phyloP scores from a whole-genome alignment of 2,797 vertebrate species.

The Gobio occitaniae region DNA sequence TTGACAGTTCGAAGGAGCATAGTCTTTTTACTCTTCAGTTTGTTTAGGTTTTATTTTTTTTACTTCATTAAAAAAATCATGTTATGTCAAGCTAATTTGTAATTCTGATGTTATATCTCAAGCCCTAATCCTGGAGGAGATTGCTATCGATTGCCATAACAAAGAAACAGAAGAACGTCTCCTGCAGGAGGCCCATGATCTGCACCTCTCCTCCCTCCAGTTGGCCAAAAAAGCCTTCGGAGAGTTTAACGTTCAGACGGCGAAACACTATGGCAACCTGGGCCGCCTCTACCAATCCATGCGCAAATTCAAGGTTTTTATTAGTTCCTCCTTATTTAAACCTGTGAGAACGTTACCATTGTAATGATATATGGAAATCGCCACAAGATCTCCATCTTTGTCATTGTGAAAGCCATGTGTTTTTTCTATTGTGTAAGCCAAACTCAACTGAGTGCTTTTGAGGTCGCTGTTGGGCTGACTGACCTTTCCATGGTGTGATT shows the following conservation, averaged over 20 bases:
- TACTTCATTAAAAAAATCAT: neutral
- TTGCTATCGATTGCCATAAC: slow-evolving; percentile 99
- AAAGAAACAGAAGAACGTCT: slow-evolving; percentile 98
- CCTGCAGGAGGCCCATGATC: slow-evolving; percentile 96
- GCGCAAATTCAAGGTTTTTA: slow-evolving; percentile 96
- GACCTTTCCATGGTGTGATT: slow-evolving; percentile 4
- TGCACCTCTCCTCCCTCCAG: slow-evolving; percentile 96
- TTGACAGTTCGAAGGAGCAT: neutral
- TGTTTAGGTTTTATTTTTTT: neutral
- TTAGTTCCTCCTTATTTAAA: neutral
- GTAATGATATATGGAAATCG: neutral
- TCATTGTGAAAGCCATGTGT: neutral
- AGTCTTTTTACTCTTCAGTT: neutral
- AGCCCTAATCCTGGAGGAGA: slow-evolving; percentile 98
- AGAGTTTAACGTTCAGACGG: slow-evolving; percentile 98
- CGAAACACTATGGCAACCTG: slow-evolving; percentile 98
- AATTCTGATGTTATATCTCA: slow-evolving; percentile 27
- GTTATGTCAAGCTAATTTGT: neutral
- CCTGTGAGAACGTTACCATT: neutral
- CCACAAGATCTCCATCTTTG: neutral
- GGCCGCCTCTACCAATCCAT: slow-evolving; percentile 98
- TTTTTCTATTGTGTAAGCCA: slow-evolving; percentile 11
- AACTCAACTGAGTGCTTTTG: neutral
- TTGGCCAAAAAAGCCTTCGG: slow-evolving; percentile 98
- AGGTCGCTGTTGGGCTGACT: neutral